Conservation (phyloP, 2,113 vertebrate species). For the Odontesthes bonariensis region DNA sequence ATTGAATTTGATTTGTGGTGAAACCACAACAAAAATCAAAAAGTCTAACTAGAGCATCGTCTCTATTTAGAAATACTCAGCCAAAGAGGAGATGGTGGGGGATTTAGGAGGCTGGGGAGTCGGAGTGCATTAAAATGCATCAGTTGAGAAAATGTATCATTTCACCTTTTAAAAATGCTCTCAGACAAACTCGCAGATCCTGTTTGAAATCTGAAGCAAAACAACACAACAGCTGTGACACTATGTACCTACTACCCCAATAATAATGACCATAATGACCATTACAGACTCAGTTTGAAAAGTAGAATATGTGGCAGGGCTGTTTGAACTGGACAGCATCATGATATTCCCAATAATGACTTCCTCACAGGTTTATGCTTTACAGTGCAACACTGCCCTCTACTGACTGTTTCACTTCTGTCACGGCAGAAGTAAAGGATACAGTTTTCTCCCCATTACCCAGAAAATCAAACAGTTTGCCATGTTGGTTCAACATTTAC, state of each 20-base stretch:
- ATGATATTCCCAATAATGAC: background rate
- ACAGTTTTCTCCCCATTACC: background rate
- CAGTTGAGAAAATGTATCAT: background rate
- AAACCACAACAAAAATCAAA: background rate
- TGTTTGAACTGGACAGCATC: background rate
- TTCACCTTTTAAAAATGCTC: background rate
- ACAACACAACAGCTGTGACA: background rate
- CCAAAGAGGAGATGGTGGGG: background rate
- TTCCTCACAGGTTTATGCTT: background rate
- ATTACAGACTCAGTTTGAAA: background rate
- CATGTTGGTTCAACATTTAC: no score
- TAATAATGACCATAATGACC: background rate
- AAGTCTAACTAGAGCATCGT: background rate
- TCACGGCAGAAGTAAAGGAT: background rate
- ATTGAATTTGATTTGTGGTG: constrained; percentile 4
- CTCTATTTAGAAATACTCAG: background rate
- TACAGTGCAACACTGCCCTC: constrained; percentile 63
- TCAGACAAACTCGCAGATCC: background rate
- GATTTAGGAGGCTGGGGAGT: background rate
- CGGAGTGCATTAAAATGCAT: background rate
- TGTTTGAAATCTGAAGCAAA: background rate
- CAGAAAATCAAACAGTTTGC: no score
- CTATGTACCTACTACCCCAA: background rate
- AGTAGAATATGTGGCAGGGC: background rate
- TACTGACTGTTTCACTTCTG: constrained; percentile 23